Conservation (phyloP, 2,888 invertebrate genomes). For the Sesamia inferens region DNA sequence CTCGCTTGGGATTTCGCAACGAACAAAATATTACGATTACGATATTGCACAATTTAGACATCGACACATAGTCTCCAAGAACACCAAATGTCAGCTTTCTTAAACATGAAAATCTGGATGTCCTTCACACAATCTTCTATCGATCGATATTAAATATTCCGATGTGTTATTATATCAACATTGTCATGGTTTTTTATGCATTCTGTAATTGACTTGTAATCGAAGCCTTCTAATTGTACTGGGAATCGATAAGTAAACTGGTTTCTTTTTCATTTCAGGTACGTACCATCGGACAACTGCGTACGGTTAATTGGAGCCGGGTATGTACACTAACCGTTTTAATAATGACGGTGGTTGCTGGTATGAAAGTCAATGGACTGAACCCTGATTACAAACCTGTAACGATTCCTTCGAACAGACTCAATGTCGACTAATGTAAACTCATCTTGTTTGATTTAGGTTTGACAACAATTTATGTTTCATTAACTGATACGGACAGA, state of each 20-base stretch:
- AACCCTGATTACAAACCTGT: conserved; percentile 66
- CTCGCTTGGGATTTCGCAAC: conserved; percentile 73
- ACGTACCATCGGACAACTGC: conserved; percentile 67
- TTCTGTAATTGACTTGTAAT: conserved; percentile 64
- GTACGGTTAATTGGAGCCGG: conserved; percentile 64
- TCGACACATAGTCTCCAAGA: conserved; percentile 57
- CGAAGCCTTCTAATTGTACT: conserved; percentile 70
- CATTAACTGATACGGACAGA: conserved; percentile 21
- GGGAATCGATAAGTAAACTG: conserved; percentile 71
- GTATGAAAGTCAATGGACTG: conserved; percentile 62
- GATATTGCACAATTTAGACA: conserved; percentile 67
- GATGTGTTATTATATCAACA: conserved; percentile 60
- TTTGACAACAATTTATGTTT: conserved; percentile 40
- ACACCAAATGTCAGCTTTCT: conserved; percentile 58
- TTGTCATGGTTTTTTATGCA: conserved; percentile 58
- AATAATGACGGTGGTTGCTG: conserved; percentile 58
- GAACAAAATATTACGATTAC: conserved; percentile 72
- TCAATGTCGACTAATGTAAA: conserved; percentile 59
- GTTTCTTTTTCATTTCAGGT: conserved; percentile 76
- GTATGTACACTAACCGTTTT: conserved; percentile 67
- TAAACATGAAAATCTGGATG: conserved; percentile 53
- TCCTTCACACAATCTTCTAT: conserved; percentile 52
- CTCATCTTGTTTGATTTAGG: conserved; percentile 47
- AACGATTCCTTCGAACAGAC: conserved; percentile 54
- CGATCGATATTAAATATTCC: conserved; percentile 53